Base-by-base conservation (phyloP, 1,140 invertebrate species). In the Bombus consobrinus region DNA sequence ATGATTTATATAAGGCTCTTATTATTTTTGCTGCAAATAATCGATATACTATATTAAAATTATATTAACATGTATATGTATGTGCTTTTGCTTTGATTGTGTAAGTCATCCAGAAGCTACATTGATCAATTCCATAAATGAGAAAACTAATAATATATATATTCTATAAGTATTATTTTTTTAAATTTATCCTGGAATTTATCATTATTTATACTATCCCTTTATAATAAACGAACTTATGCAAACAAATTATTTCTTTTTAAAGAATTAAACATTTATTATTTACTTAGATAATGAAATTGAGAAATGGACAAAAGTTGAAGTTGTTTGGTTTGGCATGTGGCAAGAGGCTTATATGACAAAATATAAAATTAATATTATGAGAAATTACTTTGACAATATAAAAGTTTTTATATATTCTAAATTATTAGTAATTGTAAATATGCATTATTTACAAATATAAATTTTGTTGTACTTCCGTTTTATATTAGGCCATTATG, bases 1-100 rank as follows among this genome's bases (percentile, higher is more conserved):
- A 37, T 15, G 4, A 10, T 41, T 79, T 39, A 4, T 53, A 39
- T n/a, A 39, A 41, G 25, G 9, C 64, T 69, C 47, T 37, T 62
- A 72, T 32, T 84, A 47, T 79, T 84, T 72, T 72, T 80, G 28
- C n/a, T 79, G 10, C 15, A n/a, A 62, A 84, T 84, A 71, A 78
- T 84, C 82, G 10, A 84, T 78, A 79, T 78, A 71, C 37, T 34
- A 13, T 39, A 34, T 47, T 66, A 34, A 43, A 83, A 71, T 83
- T 34, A 39, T 59, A 18, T 78, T n/a, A 13, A 57, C 22, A 41
- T 12, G 32, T 66, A 34, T n/a, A 66, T 47, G 8, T 43, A 71
- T 25, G 25, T 34, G 12, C 3, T 18, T 57, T 34, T 68, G 1
- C n/a, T 22, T 68, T 18, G 18, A 68, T 3, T 68, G n/a, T 68